These are phyloP conservation scores for Garrulus glandarius DNA, from an alignment of 2,797 vertebrate species.

Conservation along the genomic window DNA sequence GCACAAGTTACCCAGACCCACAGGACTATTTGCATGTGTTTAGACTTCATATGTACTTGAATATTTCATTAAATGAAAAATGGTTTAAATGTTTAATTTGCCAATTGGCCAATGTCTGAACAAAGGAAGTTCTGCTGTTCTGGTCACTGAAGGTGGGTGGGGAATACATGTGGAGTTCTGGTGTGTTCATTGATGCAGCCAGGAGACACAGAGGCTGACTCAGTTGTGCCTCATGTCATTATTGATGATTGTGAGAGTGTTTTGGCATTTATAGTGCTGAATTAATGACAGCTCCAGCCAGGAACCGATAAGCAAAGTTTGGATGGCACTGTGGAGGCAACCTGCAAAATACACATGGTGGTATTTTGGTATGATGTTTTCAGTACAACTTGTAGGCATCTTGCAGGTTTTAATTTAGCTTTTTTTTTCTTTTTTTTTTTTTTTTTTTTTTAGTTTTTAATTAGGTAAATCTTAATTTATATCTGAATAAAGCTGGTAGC, in stretches of 20 bases:
- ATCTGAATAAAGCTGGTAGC: neutral
- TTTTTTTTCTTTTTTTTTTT: neutral
- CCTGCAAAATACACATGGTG: neutral
- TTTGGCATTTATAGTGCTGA: neutral
- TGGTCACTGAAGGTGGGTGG: neutral
- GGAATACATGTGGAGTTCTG: neutral
- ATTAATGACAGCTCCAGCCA: neutral
- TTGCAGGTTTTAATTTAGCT: neutral
- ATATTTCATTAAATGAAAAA: conserved; percentile 42
- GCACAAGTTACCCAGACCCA: neutral
- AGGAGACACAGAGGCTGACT: neutral
- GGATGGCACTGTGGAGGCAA: neutral
- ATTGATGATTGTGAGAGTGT: neutral
- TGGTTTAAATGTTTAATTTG: conserved; percentile 24
- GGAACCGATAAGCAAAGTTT: neutral
- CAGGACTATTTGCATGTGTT: neutral
- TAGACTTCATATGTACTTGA: neutral
- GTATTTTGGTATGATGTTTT: neutral
- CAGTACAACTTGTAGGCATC: neutral
- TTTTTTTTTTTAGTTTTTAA: neutral
- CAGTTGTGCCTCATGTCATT: neutral
- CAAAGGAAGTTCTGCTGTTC: neutral
- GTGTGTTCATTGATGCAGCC: neutral
- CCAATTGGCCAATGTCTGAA: neutral
- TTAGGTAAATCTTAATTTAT: neutral